A percentile compares a stretch with the other conserved stretches of the same genome.
These are phyloP conservation scores for Nematostella vectensis DNA, from an alignment of 92 coral and sea anemone species.

Conservation along the genomic window DNA sequence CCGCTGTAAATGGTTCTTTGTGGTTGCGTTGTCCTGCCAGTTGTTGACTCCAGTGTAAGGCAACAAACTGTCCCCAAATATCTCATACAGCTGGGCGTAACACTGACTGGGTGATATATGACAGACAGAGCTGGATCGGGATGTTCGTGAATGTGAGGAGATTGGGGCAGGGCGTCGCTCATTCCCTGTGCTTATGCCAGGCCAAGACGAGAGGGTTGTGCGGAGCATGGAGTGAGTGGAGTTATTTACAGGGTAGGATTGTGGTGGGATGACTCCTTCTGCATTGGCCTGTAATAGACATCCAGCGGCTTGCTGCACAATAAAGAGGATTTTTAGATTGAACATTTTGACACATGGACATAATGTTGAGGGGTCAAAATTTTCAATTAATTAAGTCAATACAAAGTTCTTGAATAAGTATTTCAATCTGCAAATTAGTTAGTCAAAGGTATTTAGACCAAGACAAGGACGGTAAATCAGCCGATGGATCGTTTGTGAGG, in stretches of 20 bases:
- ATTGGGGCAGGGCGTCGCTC: conserved; percentile 64
- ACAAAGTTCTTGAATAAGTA: no score
- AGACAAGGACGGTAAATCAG: no score
- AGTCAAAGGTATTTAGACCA: no score
- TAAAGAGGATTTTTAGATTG: no score
- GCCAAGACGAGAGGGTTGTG: conserved; percentile 78
- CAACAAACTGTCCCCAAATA: conserved; percentile 73
- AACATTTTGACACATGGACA: no score
- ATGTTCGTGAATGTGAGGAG: conserved; percentile 28
- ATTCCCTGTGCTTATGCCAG: conserved; percentile 57
- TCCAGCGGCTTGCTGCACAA: conserved; percentile 68
- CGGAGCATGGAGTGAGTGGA: conserved; percentile 72
- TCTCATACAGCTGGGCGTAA: conserved; percentile 70
- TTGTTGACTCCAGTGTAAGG: conserved; percentile 76
- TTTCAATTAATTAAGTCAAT: no score
- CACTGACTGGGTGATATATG: conserved; percentile 48
- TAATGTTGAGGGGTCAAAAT: no score
- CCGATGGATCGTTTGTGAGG: no score
- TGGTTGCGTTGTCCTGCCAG: conserved; percentile 79
- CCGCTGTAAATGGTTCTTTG: conserved; percentile 59
- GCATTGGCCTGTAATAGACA: conserved; percentile 61
- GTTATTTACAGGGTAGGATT: conserved; percentile 48
- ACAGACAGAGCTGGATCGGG: conserved; percentile 62
- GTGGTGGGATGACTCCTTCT: conserved; percentile 50
- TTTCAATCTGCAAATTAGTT: no score